Conservation (phyloP, 1,140 invertebrate species). For the Procambarus virginalis region DNA sequence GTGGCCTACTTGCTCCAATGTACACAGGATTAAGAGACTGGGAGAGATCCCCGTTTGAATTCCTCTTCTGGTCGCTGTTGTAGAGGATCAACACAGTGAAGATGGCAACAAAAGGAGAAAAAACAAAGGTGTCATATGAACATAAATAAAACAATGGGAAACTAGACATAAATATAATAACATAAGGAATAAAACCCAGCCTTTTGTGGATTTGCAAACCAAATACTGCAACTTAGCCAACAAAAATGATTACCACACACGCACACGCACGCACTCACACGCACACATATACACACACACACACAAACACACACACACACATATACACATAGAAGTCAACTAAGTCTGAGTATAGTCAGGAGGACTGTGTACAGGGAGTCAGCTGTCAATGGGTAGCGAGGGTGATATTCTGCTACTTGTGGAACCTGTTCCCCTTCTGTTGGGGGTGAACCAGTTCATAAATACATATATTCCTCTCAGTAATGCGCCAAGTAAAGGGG, state of each 20-base stretch:
- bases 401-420: not conserved
- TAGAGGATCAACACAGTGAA: slow-evolving; percentile 15
- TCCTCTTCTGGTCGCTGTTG: slow-evolving; percentile 18
- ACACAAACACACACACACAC: not conserved
- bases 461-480: not conserved
- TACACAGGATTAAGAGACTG: slow-evolving; percentile 7
- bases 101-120: not conserved
- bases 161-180: slow-evolving; percentile 13
- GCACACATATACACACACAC: not conserved
- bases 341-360: not conserved
- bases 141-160: slow-evolving; percentile 10
- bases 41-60: not conserved
- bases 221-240: slow-evolving; percentile 17
- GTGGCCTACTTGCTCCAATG: slow-evolving; percentile 17
- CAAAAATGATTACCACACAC: not conserved
- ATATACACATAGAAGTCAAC: not conserved
- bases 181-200: slow-evolving; percentile 42
- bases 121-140: slow-evolving; percentile 1
- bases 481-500: not conserved
- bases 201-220: slow-evolving; percentile 48
- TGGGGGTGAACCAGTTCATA: not conserved
- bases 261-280: not conserved
- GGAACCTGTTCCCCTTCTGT: slow-evolving; percentile 1
- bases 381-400: not conserved
- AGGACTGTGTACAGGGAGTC: not conserved